Base-by-base conservation (phyloP, 2,797 vertebrate species). In the Anolis apletophallus region DNA sequence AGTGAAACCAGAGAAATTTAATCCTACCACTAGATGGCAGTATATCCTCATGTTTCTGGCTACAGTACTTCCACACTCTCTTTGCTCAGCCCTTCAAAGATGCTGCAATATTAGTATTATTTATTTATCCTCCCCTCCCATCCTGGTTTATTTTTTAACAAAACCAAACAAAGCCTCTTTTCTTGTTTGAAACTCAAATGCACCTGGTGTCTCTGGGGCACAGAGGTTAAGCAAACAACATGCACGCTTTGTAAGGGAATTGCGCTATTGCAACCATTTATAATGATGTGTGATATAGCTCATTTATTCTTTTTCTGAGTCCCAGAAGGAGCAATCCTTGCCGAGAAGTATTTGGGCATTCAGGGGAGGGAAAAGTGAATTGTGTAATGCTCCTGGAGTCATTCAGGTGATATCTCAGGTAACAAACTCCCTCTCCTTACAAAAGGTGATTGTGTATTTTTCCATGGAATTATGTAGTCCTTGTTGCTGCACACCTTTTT, bases 1-100 rank as follows among this genome's bases (percentile, higher is more conserved):
- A 34, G 2, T n/a, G 29, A n/a, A 29, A 26, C 6, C 0, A 10
- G 86, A 52, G 72, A 75, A 91, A 76, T 87, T n/a, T 78, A 64
- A 2, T 92, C 86, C 36, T 74, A 88, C 69, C 94, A 89, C 90
- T 91, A 87, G 93, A 88, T 84, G 94, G 93, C 89, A 90, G 84
- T 87, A 90, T 19, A 11, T 71, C 76, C 90, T 32, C 78, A 16
- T 68, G 72, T 86, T 92, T 54, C 54, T 55, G 29, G 7, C 26
- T 36, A 84, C 14, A n/a, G 11, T 14, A 29, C 36, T 61, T 0
- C 1, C 14, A 1, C 1, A 1, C 61, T 1, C 80, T 1, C 52
- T 85, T 32, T 77, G 71, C 80, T 61, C 80, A 85, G 71, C 32
- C 83, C 40, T 19, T 11, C 6, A n/a, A 11, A 71, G 36, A 80